Percentiles rank a stretch among this genome's conserved stretches.
Conservation (phyloP, 2,888 invertebrate species). For the Phyto melanocephala region DNA sequence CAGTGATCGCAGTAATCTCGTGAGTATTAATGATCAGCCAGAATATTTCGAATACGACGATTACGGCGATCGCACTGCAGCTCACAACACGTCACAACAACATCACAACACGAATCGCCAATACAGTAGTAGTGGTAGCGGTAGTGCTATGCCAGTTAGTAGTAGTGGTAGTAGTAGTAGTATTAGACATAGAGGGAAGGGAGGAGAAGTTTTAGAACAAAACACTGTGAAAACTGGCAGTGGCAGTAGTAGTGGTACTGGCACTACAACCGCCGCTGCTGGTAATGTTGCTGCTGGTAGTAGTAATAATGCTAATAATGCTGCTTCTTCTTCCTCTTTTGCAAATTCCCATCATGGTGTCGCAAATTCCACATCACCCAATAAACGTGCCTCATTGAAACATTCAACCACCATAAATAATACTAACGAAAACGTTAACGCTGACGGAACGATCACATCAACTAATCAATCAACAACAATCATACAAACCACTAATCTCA, state of each 20-base stretch:
- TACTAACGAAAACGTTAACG: slow-evolving; percentile 70
- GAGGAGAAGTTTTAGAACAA: slow-evolving; percentile 74
- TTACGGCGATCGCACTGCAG: slow-evolving; percentile 66
- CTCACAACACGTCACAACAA: slow-evolving; percentile 60
- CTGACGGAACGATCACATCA: slow-evolving; percentile 69
- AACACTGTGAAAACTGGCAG: slow-evolving; percentile 76
- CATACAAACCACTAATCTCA: slow-evolving; percentile 77
- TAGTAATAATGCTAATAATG: slow-evolving; percentile 81
- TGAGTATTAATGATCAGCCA: slow-evolving; percentile 81
- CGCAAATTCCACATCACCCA: slow-evolving; percentile 74
- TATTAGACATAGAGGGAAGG: slow-evolving; percentile 77
- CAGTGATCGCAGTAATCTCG: slow-evolving; percentile 77
- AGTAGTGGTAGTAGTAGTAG: slow-evolving; percentile 70
- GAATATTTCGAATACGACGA: slow-evolving; percentile 80
- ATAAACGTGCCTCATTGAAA: slow-evolving; percentile 76
- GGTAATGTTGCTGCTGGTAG: slow-evolving; percentile 79
- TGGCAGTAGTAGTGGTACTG: slow-evolving; percentile 76
- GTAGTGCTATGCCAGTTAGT: slow-evolving; percentile 66
- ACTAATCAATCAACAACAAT: slow-evolving; percentile 66
- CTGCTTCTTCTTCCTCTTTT: slow-evolving; percentile 83
- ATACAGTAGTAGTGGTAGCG: slow-evolving; percentile 63
- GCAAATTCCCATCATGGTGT: slow-evolving; percentile 79
- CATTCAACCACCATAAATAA: slow-evolving; percentile 70
- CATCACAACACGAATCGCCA: slow-evolving; percentile 63
- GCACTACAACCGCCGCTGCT: slow-evolving; percentile 77